These are phyloP conservation scores for Ganaspis brasiliensis DNA, from an alignment of 2,888 invertebrate genomes.

Conservation along the genomic window DNA sequence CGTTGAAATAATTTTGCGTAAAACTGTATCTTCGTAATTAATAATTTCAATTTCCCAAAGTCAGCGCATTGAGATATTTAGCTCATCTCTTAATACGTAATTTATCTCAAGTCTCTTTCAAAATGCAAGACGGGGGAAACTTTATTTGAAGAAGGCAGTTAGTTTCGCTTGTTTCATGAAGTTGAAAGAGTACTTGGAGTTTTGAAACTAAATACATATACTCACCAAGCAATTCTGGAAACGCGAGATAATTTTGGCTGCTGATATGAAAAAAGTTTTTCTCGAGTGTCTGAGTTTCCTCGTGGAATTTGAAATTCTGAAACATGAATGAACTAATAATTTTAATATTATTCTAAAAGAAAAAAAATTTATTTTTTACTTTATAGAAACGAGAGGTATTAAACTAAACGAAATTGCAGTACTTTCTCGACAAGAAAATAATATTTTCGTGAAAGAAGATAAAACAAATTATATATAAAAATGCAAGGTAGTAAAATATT, in stretches of 20 bases:
- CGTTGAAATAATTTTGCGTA: too few relatives aligned
- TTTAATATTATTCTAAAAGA: background rate
- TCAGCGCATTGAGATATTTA: background rate
- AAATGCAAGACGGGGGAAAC: slow-evolving; percentile 26
- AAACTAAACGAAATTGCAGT: too few relatives aligned
- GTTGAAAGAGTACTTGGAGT: slow-evolving; percentile 31
- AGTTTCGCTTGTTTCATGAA: slow-evolving; percentile 20
- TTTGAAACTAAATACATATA: slow-evolving; percentile 34
- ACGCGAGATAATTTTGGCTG: slow-evolving; percentile 39
- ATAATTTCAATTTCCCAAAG: slow-evolving; percentile 1
- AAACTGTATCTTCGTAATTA: background rate
- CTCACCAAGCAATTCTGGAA: slow-evolving; percentile 40
- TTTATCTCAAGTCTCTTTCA: slow-evolving; percentile 15
- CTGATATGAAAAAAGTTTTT: slow-evolving; percentile 42
- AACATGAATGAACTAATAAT: slow-evolving; percentile 8
- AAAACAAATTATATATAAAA: too few relatives aligned
- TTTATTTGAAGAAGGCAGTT: slow-evolving; percentile 32
- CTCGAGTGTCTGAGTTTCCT: background rate
- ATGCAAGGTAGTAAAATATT: too few relatives aligned
- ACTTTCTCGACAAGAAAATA: too few relatives aligned
- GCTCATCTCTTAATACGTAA: slow-evolving; percentile 4
- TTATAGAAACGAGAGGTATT: background rate
- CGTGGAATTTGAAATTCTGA: slow-evolving; percentile 28
- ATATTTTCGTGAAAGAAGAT: too few relatives aligned
- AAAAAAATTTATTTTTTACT: background rate